Base-by-base conservation (phyloP, 2,888 invertebrate genomes). In the Metopia argyrocephala region DNA sequence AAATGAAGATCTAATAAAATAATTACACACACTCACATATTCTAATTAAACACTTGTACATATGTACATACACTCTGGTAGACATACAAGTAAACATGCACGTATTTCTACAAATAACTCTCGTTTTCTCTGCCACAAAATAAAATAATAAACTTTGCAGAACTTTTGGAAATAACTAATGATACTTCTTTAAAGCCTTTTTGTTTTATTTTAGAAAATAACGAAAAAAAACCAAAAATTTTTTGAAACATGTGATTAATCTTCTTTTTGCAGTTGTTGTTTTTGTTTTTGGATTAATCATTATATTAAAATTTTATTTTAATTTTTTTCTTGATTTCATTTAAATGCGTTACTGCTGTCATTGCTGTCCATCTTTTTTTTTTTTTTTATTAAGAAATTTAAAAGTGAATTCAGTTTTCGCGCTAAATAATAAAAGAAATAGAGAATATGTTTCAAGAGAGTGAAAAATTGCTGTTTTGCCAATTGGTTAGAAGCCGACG, bases 1-100 rank as follows among this genome's bases (percentile, higher is more conserved):
- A n/a, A 73, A 70, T 62, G 28, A 73, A 74, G 79, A 79, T 79
- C 74, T 79, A 69, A 62, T 52, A 71, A 76, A 69, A 62, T 59
- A 31, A 45, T 52, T 27, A 59, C 12, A 52, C 59, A 62, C 21
- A 46, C 25, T 7, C 23, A 25, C n/a, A 15, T 15, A 38, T 38
- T 12, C 15, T 12, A 38, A 38, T 38, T 38, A 38, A 38, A 38
- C 38, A 38, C 38, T 38, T 38, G 9, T 15, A 31, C 31, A 31
- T 12, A 31, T 2, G 1, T 3, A 31, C 31, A 31, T 3, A 2
- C 3, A 2, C 38, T 12, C 23, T n/a, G n/a, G 56, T 31, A 62
- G n/a, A 57, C 20, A n/a, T 38, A 4, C 15, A 68, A 5, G 12
- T 15, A 12, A 31, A 12, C 5, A 12, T 12, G 7, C 12, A 2